A percentile compares a stretch with the other conserved stretches of the same genome.
Conservation (phyloP, 2,797 vertebrate species). For the Apodemus agrarius region DNA sequence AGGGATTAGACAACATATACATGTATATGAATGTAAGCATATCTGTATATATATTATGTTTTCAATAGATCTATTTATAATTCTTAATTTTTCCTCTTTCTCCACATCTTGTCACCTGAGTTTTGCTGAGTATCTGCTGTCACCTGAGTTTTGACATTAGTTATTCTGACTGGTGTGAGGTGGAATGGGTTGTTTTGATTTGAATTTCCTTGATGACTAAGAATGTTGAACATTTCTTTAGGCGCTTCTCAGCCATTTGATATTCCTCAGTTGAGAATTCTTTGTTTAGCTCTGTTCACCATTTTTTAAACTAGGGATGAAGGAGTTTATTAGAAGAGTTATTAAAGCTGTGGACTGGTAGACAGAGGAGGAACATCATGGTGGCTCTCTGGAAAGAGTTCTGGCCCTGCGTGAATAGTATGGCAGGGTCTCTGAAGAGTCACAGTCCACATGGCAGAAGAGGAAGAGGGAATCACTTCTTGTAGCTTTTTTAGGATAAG, state of each 20-base stretch:
- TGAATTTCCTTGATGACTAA: too few species aligned
- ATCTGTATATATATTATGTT: background rate
- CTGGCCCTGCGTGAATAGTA: background rate
- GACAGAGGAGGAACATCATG: background rate
- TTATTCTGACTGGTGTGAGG: too few species aligned
- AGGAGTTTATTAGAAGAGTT: background rate
- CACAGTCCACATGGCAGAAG: background rate
- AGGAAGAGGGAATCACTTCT: background rate
- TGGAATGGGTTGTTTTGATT: too few species aligned
- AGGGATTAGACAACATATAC: background rate
- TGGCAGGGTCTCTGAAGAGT: background rate
- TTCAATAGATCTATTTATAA: slow-evolving; percentile 16
- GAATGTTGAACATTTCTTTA: too few species aligned
- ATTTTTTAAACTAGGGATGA: background rate
- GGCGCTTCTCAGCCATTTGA: too few species aligned
- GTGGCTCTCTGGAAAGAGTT: background rate
- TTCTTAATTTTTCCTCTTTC: background rate
- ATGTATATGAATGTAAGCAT: background rate
- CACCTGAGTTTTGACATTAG: too few species aligned
- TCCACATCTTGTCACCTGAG: too few species aligned
- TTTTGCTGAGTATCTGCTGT: too few species aligned
- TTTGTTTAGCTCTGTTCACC: too few species aligned
- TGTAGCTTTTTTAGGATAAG: background rate
- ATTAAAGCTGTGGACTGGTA: background rate
- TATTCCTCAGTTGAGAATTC: too few species aligned